These are phyloP conservation scores for Digitonthophagus gazella DNA, from an alignment of 2,888 invertebrate species.

Conservation along the genomic window DNA sequence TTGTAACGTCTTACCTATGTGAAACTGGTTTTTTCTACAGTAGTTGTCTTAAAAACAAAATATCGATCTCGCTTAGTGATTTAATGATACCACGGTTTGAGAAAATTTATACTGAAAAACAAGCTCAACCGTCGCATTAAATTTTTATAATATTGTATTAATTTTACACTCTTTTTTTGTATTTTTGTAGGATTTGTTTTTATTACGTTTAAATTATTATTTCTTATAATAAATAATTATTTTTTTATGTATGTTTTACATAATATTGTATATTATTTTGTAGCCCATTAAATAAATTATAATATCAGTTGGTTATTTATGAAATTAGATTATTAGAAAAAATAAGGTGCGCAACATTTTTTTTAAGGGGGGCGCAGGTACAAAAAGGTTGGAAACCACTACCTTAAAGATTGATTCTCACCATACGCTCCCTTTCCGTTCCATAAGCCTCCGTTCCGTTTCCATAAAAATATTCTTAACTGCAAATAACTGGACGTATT, in stretches of 20 bases:
- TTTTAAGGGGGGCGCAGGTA: conserved; percentile 20
- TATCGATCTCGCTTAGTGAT: conserved; percentile 22
- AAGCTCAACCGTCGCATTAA: conserved; percentile 11
- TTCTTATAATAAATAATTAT: conserved; percentile 19
- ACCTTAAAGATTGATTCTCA: too few species aligned
- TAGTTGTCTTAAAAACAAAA: conserved; percentile 28
- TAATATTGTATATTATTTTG: conserved; percentile 21
- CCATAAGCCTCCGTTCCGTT: too few species aligned
- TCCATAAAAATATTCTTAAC: too few species aligned
- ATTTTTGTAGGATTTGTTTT: conserved; percentile 5
- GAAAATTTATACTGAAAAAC: conserved; percentile 28
- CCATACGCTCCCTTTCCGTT: too few species aligned
- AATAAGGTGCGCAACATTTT: conserved; percentile 19
- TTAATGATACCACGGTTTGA: conserved; percentile 29
- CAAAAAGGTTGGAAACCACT: conserved; percentile 22
- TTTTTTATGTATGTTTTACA: conserved; percentile 20
- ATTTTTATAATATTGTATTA: conserved; percentile 22
- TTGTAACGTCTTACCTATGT: conserved; percentile 29
- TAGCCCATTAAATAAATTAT: conserved; percentile 25
- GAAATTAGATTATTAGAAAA: conserved; percentile 24
- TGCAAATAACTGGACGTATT: too few species aligned
- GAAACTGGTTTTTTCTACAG: conserved; percentile 29
- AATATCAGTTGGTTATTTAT: conserved; percentile 24
- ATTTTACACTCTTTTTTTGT: conserved; percentile 16
- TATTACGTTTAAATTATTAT: conserved; percentile 14